Evolutionary conservation across 2,797 vertebrate species (phyloP).

Genomic region (Protonibea diacanthus): DNA sequence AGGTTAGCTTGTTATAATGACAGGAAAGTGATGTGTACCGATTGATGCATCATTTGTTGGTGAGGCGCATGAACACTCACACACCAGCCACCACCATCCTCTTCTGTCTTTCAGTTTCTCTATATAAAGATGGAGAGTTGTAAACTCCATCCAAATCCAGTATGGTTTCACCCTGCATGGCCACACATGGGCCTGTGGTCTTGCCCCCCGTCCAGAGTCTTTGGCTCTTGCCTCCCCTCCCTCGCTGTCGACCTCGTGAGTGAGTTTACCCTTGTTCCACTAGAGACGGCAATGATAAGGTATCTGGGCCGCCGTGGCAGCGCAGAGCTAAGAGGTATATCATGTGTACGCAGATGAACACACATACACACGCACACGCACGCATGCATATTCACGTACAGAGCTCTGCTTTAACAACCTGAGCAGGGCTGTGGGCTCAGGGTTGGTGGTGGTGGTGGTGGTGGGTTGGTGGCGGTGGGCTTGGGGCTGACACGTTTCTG

Average conservation of each 20-base stretch:
- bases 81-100: slow-evolving; percentile 26
- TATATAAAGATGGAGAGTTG: slow-evolving; percentile 54
- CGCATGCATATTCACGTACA: slow-evolving; percentile 45
- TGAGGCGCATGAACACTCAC: slow-evolving; percentile 36
- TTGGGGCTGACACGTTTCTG: slow-evolving; percentile 93
- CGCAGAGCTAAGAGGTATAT: slow-evolving; percentile 49
- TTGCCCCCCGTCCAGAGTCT: slow-evolving; percentile 43
- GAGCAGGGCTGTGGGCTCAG: slow-evolving; percentile 70
- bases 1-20: slow-evolving; percentile 14
- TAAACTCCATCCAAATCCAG: slow-evolving; percentile 54
- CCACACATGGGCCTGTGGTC: slow-evolving; percentile 74
- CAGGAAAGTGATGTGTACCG: slow-evolving; percentile 23
- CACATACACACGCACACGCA: background rate
- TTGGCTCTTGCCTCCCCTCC: slow-evolving; percentile 23
- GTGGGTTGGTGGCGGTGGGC: slow-evolving; percentile 71
- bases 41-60: slow-evolving; percentile 55
- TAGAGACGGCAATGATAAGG: slow-evolving; percentile 77
- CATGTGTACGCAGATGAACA: slow-evolving; percentile 5
- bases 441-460: slow-evolving; percentile 62
- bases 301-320: slow-evolving; percentile 74
- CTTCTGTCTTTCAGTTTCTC: slow-evolving; percentile 38
- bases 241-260: slow-evolving; percentile 59
- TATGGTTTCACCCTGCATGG: slow-evolving; percentile 59
- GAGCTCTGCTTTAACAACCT: slow-evolving; percentile 70
- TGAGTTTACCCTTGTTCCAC: slow-evolving; percentile 80